phyloP scores from a whole-genome alignment of 1,140 invertebrate species.

The Ooceraea biroi region DNA sequence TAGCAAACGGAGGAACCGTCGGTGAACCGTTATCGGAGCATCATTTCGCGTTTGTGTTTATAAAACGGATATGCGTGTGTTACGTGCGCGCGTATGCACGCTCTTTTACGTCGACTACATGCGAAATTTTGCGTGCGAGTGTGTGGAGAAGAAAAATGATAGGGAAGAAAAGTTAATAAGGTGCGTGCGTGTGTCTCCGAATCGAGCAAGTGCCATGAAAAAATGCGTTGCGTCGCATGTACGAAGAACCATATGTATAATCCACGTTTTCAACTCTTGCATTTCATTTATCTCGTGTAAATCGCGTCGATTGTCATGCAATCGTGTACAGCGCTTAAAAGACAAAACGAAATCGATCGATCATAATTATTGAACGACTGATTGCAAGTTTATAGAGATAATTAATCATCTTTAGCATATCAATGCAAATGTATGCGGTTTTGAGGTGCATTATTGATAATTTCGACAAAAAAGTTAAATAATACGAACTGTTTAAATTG shows the following conservation, averaged over 20 bases:
- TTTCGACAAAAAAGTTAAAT: no score
- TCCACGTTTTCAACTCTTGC: not conserved
- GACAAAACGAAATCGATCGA: not conserved
- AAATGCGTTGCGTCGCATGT: constrained; percentile 5
- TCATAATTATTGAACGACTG: no score
- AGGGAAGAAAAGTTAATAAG: constrained; percentile 18
- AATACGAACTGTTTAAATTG: no score
- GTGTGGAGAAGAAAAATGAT: constrained; percentile 15
- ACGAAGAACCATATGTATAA: not conserved
- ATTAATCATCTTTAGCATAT: no score
- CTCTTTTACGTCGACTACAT: not conserved
- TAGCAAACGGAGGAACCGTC: constrained; percentile 6
- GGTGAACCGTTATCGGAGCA: not conserved
- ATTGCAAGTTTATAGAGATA: no score
- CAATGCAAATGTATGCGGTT: no score
- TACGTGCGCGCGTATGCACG: not conserved
- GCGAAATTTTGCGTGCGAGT: not conserved
- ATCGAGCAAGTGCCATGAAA: not conserved
- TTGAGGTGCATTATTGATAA: no score
- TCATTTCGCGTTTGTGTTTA: constrained; percentile 41
- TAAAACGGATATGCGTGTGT: constrained; percentile 6
- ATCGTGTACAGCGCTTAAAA: not conserved
- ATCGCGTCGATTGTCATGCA: not conserved
- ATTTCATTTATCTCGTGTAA: not conserved
- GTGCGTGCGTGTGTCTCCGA: not conserved